phyloP scores from a whole-genome alignment of 2,797 vertebrate genomes.

The Euthynnus affinis region DNA sequence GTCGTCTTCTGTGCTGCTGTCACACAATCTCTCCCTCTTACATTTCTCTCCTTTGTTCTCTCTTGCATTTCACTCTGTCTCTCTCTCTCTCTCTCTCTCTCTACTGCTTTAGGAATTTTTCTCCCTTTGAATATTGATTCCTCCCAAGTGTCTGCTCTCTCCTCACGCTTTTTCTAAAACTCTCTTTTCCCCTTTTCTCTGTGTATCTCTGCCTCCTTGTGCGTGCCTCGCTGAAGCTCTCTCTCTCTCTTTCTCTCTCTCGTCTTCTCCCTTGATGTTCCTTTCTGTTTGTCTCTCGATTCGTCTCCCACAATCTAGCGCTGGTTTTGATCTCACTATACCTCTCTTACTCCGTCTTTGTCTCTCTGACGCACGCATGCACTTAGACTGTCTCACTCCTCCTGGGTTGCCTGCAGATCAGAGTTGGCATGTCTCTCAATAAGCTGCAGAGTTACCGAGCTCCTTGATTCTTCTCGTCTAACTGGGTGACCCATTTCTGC shows the following conservation, averaged over 20 bases:
- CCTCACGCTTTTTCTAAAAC: slow-evolving; percentile 48
- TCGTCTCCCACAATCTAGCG: slow-evolving; percentile 43
- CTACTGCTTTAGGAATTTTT: slow-evolving; percentile 61
- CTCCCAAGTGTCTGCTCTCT: slow-evolving; percentile 55
- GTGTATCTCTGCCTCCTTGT: slow-evolving; percentile 40
- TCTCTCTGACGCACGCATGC: not conserved
- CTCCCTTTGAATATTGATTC: slow-evolving; percentile 68
- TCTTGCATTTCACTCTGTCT: slow-evolving; percentile 40
- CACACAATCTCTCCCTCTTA: slow-evolving; percentile 47
- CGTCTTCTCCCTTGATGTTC: slow-evolving; percentile 51
- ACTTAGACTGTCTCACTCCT: slow-evolving; percentile 29
- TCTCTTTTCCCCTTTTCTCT: slow-evolving; percentile 30
- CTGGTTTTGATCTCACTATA: slow-evolving; percentile 64
- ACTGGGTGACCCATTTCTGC: slow-evolving; percentile 84
- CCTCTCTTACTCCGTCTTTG: slow-evolving; percentile 1
- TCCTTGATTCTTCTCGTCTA: slow-evolving; percentile 74
- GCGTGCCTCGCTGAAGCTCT: slow-evolving; percentile 32
- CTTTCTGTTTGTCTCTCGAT: slow-evolving; percentile 57
- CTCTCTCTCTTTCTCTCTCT: too few species aligned
- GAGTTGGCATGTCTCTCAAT: slow-evolving; percentile 61
- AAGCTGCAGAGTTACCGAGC: slow-evolving; percentile 65
- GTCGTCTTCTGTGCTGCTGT: slow-evolving; percentile 41
- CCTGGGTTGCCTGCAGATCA: slow-evolving; percentile 61
- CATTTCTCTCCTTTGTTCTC: slow-evolving; percentile 59
- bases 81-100: slow-evolving; percentile 19